phyloP scores from a whole-genome alignment of 2,113 vertebrate species.

The Formicarius rufipectus region DNA sequence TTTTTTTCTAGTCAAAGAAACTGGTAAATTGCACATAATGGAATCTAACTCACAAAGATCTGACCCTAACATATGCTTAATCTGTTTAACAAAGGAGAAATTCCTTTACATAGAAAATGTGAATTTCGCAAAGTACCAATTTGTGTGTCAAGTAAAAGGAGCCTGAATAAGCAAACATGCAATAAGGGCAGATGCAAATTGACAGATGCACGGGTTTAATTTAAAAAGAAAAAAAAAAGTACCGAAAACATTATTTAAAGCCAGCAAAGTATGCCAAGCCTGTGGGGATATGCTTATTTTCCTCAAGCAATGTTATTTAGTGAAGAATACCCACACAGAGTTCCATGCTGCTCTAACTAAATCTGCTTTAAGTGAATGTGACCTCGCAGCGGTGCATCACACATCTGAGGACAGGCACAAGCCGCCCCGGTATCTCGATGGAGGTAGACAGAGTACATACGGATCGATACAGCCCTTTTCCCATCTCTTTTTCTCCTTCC shows the following conservation, averaged over 20 bases:
- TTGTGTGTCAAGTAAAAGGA: background rate
- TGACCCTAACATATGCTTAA: background rate
- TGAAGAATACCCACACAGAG: background rate
- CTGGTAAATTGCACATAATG: background rate
- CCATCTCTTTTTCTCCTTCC: rapidly evolving
- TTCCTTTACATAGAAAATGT: background rate
- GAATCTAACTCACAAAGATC: background rate
- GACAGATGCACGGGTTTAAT: background rate
- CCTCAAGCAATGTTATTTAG: background rate
- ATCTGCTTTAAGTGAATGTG: background rate
- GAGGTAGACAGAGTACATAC: background rate
- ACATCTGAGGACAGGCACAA: background rate
- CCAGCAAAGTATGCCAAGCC: background rate
- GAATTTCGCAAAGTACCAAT: background rate
- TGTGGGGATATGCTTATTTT: background rate
- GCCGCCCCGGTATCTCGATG: rapidly evolving
- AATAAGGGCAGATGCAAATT: background rate
- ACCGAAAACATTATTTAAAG: background rate
- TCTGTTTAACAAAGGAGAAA: background rate
- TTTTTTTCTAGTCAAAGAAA: background rate
- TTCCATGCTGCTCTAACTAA: background rate
- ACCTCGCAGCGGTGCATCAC: rapidly evolving
- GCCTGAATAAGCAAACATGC: background rate
- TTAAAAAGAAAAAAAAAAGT: background rate
- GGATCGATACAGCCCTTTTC: background rate